A percentile compares a stretch with the other conserved stretches of the same genome.
phyloP scores from a whole-genome alignment of 2,888 invertebrate genomes.

The Pterostichus madidus region DNA sequence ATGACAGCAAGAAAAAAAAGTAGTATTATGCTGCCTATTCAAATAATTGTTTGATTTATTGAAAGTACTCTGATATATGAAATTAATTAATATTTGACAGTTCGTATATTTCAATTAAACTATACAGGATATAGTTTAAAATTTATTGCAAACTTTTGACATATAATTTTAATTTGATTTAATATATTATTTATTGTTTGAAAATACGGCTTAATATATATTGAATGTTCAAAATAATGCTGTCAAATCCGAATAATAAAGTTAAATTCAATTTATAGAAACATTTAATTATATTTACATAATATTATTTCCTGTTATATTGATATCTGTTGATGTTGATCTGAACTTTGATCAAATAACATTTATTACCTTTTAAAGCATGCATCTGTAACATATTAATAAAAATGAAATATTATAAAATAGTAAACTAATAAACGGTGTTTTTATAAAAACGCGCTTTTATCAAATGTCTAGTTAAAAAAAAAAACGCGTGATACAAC shows the following conservation, averaged over 20 bases:
- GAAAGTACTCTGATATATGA: too few relatives aligned
- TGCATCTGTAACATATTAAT: background rate
- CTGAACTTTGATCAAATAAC: background rate
- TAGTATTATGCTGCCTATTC: too few relatives aligned
- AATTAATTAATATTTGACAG: too few relatives aligned
- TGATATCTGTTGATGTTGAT: background rate
- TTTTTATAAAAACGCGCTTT: background rate
- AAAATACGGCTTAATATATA: background rate
- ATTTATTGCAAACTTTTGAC: too few relatives aligned
- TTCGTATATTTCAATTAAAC: too few relatives aligned
- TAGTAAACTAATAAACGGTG: too few relatives aligned
- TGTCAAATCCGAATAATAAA: background rate
- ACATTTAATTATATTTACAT: background rate
- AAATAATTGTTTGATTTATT: too few relatives aligned
- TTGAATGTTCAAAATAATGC: background rate
- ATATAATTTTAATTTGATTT: background rate
- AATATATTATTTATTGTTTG: conserved; percentile 9
- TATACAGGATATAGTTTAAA: too few relatives aligned
- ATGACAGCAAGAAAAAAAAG: too few relatives aligned
- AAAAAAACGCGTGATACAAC: conserved; percentile 25
- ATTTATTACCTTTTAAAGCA: background rate
- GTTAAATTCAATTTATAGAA: conserved; percentile 8
- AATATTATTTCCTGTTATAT: conserved; percentile 2
- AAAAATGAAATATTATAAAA: background rate
- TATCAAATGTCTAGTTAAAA: background rate